Conservation (phyloP, 2,888 invertebrate species). For the Andrena marginata region DNA sequence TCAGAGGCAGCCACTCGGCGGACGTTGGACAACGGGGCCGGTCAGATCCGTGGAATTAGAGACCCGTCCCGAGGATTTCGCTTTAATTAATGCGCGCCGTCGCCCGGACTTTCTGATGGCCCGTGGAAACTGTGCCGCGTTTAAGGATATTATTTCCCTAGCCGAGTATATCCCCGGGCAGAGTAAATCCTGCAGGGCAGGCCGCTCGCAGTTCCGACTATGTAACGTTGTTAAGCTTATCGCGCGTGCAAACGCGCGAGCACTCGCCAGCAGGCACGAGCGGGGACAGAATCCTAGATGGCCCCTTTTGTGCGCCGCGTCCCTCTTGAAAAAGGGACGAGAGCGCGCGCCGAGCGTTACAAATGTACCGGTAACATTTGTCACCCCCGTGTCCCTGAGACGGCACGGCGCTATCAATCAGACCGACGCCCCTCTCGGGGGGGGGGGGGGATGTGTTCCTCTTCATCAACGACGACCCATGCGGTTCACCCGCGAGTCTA, state of each 20-base stretch:
- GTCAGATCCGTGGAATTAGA: conserved; percentile 28
- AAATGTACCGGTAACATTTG: conserved; percentile 5
- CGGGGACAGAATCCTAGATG: conserved; percentile 27
- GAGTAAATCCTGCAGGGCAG: conserved; percentile 53
- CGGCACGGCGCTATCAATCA: background rate
- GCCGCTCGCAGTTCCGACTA: conserved; percentile 10
- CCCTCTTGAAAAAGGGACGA: conserved; percentile 1
- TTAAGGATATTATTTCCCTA: conserved; percentile 46
- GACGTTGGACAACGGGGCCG: background rate
- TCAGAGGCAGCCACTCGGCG: background rate
- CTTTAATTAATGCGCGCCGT: conserved; percentile 49
- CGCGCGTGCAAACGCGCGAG: conserved; percentile 44
- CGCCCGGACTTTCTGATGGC: conserved; percentile 32
- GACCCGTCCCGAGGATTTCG: conserved; percentile 11
- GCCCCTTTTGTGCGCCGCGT: background rate
- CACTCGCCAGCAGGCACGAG: conserved; percentile 39
- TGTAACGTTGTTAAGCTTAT: conserved; percentile 50
- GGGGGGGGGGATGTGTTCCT: conserved; percentile 4
- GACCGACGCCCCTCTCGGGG: background rate
- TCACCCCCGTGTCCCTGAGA: background rate
- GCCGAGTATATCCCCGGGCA: conserved; percentile 25
- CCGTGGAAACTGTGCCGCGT: conserved; percentile 21
- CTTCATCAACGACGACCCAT: background rate
- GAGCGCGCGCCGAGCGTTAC: background rate
- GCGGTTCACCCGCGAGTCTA: background rate